A percentile compares a stretch with the other conserved stretches of the same genome.
These are phyloP conservation scores for Chiloscyllium punctatum DNA, from an alignment of 2,797 vertebrate genomes.

Conservation along the genomic window DNA sequence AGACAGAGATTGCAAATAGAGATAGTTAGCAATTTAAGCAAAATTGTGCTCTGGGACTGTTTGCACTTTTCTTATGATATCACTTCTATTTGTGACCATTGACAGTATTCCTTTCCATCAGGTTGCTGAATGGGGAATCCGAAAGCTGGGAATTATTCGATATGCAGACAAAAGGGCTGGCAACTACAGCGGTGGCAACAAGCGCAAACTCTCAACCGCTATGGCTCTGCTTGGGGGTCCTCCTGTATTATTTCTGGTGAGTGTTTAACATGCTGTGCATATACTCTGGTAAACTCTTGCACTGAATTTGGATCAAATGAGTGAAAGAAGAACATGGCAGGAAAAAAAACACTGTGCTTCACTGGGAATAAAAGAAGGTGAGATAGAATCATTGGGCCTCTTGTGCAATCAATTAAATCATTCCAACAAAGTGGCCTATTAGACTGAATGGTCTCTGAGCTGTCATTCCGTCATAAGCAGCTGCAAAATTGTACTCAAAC, in stretches of 20 bases:
- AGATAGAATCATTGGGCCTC: background rate
- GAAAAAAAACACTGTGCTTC: background rate
- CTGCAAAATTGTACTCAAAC: no score
- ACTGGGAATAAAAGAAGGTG: no score
- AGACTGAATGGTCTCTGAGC: background rate
- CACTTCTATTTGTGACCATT: background rate
- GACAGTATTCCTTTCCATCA: conserved; percentile 45
- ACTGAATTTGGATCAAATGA: background rate
- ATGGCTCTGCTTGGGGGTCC: conserved; percentile 89
- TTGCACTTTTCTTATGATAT: background rate
- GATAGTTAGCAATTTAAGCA: background rate
- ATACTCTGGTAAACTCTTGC: background rate
- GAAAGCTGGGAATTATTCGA: conserved; percentile 81
- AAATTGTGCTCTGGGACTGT: background rate
- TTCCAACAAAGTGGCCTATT: background rate
- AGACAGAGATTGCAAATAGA: background rate
- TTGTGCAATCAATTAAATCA: background rate
- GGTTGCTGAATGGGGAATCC: conserved; percentile 95
- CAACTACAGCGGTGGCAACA: conserved; percentile 91
- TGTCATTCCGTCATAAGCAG: no score
- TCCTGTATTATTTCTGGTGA: conserved; percentile 89
- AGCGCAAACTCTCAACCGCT: conserved; percentile 89
- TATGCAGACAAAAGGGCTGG: conserved; percentile 82
- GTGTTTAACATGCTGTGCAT: conserved; percentile 46
- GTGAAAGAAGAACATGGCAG: background rate